A percentile compares a stretch with the other conserved stretches of the same genome.
Conservation (phyloP, 2,888 invertebrate species). For the Pasiphila rectangulata region DNA sequence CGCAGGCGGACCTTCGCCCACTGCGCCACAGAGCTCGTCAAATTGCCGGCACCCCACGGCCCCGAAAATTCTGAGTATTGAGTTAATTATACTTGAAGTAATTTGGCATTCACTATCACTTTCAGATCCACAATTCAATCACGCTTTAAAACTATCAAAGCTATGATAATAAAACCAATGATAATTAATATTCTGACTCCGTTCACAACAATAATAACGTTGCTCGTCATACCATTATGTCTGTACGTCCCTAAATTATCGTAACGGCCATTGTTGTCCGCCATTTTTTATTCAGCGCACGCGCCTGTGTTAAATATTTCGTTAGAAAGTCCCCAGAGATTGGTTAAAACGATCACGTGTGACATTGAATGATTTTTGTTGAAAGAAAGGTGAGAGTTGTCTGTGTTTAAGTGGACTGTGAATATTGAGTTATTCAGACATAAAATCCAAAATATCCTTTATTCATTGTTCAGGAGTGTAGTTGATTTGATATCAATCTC, state of each 20-base stretch:
- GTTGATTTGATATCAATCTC: no score
- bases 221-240: constrained; percentile 39
- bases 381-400: constrained; percentile 35
- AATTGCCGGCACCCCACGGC: no score
- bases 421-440: no score
- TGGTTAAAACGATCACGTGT: constrained; percentile 44
- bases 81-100: no score
- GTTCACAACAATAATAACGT: constrained; percentile 25
- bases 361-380: constrained; percentile 36
- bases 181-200: constrained; percentile 23
- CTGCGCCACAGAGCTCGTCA: no score
- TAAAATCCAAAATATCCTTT: no score
- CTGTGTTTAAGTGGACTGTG: neutral
- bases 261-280: constrained; percentile 54
- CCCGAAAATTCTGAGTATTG: no score
- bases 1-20: no score
- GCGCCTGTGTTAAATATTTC: constrained; percentile 66
- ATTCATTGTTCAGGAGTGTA: no score
- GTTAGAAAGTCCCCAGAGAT: constrained; percentile 68
- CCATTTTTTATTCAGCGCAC: constrained; percentile 64
- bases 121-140: constrained; percentile 1
- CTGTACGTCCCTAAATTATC: constrained; percentile 50
- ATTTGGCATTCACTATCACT: neutral
- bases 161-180: constrained; percentile 7
- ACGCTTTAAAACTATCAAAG: constrained; percentile 13